phyloP scores from a whole-genome alignment of 2,797 vertebrate species.

The Numenius phaeopus region DNA sequence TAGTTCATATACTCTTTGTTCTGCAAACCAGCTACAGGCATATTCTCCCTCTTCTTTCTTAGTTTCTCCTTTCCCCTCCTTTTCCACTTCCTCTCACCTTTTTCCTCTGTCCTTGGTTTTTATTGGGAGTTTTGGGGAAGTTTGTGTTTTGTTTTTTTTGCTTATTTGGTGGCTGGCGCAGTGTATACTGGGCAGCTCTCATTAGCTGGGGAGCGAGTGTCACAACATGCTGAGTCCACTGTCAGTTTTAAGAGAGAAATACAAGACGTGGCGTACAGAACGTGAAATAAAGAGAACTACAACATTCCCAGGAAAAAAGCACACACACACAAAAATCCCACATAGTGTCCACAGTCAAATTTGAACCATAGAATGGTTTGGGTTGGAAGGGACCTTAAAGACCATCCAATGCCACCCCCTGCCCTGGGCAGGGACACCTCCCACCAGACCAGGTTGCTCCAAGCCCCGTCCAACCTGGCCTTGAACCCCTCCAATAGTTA shows the following conservation, averaged over 20 bases:
- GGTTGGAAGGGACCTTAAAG: too few species aligned
- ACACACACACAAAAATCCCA: not conserved
- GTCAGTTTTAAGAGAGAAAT: not conserved
- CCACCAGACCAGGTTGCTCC: too few species aligned
- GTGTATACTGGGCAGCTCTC: not conserved
- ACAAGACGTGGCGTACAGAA: not conserved
- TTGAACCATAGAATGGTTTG: not conserved
- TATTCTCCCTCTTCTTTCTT: too few species aligned
- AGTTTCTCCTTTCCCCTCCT: not conserved
- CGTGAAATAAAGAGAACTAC: not conserved
- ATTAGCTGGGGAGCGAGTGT: fast-evolving
- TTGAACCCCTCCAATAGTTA: too few species aligned
- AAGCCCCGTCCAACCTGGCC: too few species aligned
- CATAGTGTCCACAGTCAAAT: fast-evolving
- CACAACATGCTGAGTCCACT: not conserved
- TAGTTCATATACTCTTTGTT: not conserved
- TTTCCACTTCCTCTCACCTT: not conserved
- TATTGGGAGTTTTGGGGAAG: not conserved
- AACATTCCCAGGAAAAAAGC: not conserved
- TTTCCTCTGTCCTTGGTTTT: too few species aligned
- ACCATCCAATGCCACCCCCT: too few species aligned
- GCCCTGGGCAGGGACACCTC: too few species aligned
- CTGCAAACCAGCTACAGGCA: not conserved
- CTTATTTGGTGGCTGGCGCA: not conserved
- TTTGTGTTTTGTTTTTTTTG: not conserved